Base-by-base conservation (phyloP, 2,888 invertebrate genomes). In the Ferdinandea cuprea region DNA sequence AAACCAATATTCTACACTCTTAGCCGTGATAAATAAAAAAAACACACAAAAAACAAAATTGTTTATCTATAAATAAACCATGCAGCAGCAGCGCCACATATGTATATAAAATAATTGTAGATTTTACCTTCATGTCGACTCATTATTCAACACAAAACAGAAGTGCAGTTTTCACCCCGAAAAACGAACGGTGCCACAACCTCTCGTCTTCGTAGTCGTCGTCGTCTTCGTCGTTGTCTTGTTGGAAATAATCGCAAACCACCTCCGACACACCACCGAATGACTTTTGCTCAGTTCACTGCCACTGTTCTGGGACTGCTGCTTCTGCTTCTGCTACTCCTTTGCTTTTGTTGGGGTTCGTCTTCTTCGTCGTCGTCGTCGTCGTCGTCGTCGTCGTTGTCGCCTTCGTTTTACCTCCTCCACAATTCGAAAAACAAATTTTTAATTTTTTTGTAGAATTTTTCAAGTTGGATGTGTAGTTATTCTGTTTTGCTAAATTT, bases 41-140 rank as follows among this genome's bases (percentile, higher is more conserved):
- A 21, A 30, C 15, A 71, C 46, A 35, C 21, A 68, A 66, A 42
- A 52, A 54, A 42, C 42, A 44, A 8, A 19, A 17, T 19, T 44
- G 19, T 44, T 44, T 42, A 35, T 42, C 66, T 54, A 66, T 42
- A 52, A 66, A 66, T 66, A 66, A 42, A 66, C 42, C 25, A 32
- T 15, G 2, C 8, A 35, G 30, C 8, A 35, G 30, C 42, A 17
- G 28, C n/a, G 4, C 17, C 17, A 11, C 7, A 25, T 25, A 25
- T 25, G 37, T 11, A 48, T 6, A 28, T 8, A 9, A 35, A 19
- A 46, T 7, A 54, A 74, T n/a, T 50, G 13, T 15, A 8, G 13
- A 19, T 66, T 73, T 95, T 96, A 94, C 98, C 98, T 94, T 96
- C 96, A 96, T 96, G 96, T 93, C 96, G 96, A 94, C 95, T 96